A percentile compares a stretch with the other conserved stretches of the same genome.
phyloP scores from a whole-genome alignment of 2,888 invertebrate species.

The Cremastinae sp. region DNA sequence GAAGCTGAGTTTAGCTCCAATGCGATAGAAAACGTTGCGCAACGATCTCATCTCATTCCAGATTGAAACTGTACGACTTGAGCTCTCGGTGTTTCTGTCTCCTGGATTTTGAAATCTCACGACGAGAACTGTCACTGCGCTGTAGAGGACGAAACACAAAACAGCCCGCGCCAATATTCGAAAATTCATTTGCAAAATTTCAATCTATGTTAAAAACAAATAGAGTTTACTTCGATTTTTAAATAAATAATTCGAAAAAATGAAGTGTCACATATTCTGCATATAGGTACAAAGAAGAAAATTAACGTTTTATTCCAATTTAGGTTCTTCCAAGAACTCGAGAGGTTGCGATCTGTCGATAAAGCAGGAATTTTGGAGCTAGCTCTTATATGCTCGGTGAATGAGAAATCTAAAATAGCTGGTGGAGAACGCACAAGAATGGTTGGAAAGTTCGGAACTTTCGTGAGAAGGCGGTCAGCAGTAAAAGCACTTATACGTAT shows the following conservation, averaged over 20 bases:
- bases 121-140: slow-evolving; percentile 6
- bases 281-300: too few relatives aligned
- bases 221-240: too few relatives aligned
- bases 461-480: slow-evolving; percentile 48
- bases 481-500: neutral
- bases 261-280: too few relatives aligned
- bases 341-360: slow-evolving; percentile 34
- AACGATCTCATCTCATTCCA: slow-evolving; percentile 25
- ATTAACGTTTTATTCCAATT: too few relatives aligned
- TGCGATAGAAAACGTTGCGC: slow-evolving; percentile 29
- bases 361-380: slow-evolving; percentile 15
- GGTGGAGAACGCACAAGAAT: slow-evolving; percentile 9
- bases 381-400: slow-evolving; percentile 7
- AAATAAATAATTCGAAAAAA: too few relatives aligned
- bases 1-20: slow-evolving; percentile 7
- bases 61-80: slow-evolving; percentile 41
- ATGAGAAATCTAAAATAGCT: neutral
- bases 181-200: too few relatives aligned
- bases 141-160: too few relatives aligned
- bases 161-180: too few relatives aligned
- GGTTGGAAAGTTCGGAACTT: slow-evolving; percentile 38
- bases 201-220: too few relatives aligned
- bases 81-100: slow-evolving; percentile 11
- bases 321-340: neutral
- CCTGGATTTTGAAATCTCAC: neutral